phyloP scores from a whole-genome alignment of 1,140 invertebrate species.

The Tachypleus tridentatus region DNA sequence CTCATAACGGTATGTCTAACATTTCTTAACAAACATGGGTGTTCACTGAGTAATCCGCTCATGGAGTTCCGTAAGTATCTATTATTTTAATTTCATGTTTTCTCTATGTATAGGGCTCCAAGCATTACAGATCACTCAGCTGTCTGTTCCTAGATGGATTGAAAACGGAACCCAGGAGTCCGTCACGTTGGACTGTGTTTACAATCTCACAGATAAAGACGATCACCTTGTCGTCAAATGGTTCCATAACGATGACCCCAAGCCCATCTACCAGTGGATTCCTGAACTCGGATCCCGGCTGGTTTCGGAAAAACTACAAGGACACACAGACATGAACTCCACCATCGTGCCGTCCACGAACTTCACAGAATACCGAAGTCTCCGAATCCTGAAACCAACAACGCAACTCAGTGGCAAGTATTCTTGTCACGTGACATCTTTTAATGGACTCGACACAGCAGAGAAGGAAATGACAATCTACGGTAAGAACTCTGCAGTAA shows the following conservation, averaged over 20 bases:
- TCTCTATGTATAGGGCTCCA: no score
- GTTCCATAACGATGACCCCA: slow-evolving; percentile 53
- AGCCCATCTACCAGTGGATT: slow-evolving; percentile 70
- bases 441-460: slow-evolving; percentile 49
- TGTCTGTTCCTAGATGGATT: slow-evolving; percentile 42
- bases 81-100: no score
- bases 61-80: no score
- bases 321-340: slow-evolving; percentile 54
- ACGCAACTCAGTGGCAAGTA: slow-evolving; percentile 61
- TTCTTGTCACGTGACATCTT: slow-evolving; percentile 62
- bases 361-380: slow-evolving; percentile 56
- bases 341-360: slow-evolving; percentile 46
- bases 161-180: slow-evolving; percentile 49
- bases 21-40: no score
- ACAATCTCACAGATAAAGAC: slow-evolving; percentile 41
- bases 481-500: slow-evolving; percentile 23
- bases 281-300: slow-evolving; percentile 43
- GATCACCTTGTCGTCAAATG: slow-evolving; percentile 57
- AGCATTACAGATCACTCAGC: slow-evolving; percentile 7
- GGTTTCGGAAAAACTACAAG: slow-evolving; percentile 46
- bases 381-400: slow-evolving; percentile 56
- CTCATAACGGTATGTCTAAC: no score
- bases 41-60: no score
- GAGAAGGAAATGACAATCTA: slow-evolving; percentile 58
- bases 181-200: slow-evolving; percentile 63